Evolutionary conservation across 1,140 invertebrate genomes (phyloP).

Genomic region (Arctopsyche grandis): DNA sequence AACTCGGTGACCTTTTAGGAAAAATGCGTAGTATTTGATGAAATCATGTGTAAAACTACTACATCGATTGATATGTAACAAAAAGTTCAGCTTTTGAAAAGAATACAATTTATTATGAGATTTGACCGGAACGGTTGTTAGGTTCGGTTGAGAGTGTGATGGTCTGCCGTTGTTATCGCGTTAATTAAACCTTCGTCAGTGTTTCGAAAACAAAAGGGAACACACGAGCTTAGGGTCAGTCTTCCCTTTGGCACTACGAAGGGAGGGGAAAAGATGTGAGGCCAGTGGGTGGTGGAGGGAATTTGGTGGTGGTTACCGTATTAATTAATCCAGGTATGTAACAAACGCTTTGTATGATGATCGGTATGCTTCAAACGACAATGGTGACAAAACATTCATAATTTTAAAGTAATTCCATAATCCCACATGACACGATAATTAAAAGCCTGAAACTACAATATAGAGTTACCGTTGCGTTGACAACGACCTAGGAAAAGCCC

Average conservation of each 20-base stretch:
- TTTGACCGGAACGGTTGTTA: too few species aligned
- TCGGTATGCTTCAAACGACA: not conserved
- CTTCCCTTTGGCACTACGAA: not conserved
- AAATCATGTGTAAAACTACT: too few species aligned
- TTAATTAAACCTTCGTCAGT: constrained; percentile 29
- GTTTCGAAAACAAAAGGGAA: constrained; percentile 15
- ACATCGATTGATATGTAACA: too few species aligned
- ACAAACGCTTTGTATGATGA: not conserved
- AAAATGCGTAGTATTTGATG: too few species aligned
- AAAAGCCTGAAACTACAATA: not conserved
- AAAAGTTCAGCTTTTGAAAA: too few species aligned
- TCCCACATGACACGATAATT: not conserved
- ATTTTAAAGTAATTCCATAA: not conserved
- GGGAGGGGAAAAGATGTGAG: not conserved
- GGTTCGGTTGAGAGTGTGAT: not conserved
- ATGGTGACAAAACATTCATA: not conserved
- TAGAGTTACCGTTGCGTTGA: not conserved
- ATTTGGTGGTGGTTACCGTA: not conserved
- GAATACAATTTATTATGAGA: too few species aligned
- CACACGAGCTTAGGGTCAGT: not conserved
- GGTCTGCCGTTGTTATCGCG: not conserved
- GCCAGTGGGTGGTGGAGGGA: too few species aligned
- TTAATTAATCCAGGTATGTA: constrained; percentile 31
- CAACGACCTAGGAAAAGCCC: not conserved
- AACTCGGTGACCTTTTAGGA: too few species aligned